These are phyloP conservation scores for Crocuta crocuta DNA, from an alignment of 2,113 vertebrate species.

Conservation along the genomic window DNA sequence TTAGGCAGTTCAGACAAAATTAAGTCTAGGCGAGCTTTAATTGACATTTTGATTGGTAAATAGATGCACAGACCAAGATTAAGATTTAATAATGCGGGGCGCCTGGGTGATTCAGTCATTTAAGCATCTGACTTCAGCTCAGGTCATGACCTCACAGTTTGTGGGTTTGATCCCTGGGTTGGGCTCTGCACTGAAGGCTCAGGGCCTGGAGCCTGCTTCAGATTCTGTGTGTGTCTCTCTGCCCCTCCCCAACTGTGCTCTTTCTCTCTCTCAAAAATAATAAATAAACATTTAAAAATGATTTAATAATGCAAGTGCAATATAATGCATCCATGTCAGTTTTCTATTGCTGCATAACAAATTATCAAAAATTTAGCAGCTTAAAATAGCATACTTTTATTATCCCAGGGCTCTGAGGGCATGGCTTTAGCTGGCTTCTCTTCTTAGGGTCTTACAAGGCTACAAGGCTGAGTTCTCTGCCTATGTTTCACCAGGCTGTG, in stretches of 20 bases:
- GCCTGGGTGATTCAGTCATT: no score
- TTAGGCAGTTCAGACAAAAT: not conserved
- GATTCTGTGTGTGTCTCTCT: no score
- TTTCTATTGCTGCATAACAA: not conserved
- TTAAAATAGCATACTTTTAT: not conserved
- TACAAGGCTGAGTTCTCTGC: not conserved
- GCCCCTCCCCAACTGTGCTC: no score
- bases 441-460: not conserved
- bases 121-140: no score
- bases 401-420: not conserved
- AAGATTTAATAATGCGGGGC: not conserved
- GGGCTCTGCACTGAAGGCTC: no score
- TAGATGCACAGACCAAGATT: not conserved
- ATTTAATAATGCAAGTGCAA: not conserved
- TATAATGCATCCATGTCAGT: not conserved
- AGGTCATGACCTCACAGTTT: no score
- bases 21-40: conserved; percentile 13
- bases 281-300: no score
- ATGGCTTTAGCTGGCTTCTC: not conserved
- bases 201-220: no score
- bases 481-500: not conserved
- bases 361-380: not conserved
- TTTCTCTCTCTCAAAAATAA: no score
- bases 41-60: not conserved
- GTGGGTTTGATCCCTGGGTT: no score